Evolutionary conservation across 2,888 invertebrate species (phyloP).

Genomic region (Rhorus exstirpatorius): DNA sequence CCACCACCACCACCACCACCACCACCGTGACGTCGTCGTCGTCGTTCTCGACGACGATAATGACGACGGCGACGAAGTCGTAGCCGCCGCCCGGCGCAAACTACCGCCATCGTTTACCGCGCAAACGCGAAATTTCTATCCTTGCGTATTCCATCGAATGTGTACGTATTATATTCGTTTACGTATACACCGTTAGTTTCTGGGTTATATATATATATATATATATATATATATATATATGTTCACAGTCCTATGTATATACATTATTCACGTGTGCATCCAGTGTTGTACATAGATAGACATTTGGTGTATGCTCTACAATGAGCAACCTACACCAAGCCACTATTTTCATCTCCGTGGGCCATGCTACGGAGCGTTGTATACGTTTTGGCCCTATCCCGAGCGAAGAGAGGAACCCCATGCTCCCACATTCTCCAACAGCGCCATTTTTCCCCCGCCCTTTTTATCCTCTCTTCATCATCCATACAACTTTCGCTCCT

Average conservation of each 20-base stretch:
- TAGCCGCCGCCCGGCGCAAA: conserved; percentile 82
- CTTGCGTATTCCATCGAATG: conserved; percentile 53
- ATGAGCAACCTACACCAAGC: conserved; percentile 35
- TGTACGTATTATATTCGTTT: conserved; percentile 57
- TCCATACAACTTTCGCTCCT: conserved; percentile 53
- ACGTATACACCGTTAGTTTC: conserved; percentile 44
- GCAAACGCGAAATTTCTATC: conserved; percentile 74
- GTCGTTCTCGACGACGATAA: conserved; percentile 77
- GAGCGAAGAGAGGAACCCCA: conserved; percentile 23
- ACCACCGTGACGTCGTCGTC: conserved; percentile 69
- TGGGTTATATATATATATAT: conserved; percentile 11
- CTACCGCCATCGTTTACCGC: conserved; percentile 74
- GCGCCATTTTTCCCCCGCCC: conserved; percentile 46
- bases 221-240: neutral
- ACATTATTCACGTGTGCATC: neutral
- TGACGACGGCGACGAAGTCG: conserved; percentile 77
- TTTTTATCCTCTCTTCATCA: conserved; percentile 58
- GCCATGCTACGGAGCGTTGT: conserved; percentile 37
- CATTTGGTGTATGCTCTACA: conserved; percentile 14
- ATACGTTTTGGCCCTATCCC: neutral
- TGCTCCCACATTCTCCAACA: conserved; percentile 43
- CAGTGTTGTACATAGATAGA: conserved; percentile 6
- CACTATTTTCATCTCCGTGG: neutral
- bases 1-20: conserved; percentile 63
- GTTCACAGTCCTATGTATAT: conserved; percentile 2